phyloP scores from a whole-genome alignment of 2,113 vertebrate genomes.

The Neofelis nebulosa region DNA sequence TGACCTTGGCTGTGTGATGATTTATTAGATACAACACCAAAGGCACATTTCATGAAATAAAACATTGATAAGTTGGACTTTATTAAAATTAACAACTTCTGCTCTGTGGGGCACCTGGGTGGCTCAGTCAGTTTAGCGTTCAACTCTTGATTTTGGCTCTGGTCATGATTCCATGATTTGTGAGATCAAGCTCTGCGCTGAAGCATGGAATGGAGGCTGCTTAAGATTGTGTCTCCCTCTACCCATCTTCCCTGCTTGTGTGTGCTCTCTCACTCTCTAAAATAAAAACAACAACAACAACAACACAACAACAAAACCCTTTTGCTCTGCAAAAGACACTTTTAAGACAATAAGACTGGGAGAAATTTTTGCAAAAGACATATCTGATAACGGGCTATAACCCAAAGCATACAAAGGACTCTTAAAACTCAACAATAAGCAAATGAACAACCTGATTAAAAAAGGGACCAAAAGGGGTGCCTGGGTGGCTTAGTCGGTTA shows the following conservation, averaged over 20 bases:
- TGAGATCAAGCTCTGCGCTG: no score
- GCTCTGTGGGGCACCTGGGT: not conserved
- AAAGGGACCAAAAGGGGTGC: not conserved
- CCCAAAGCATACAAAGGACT: not conserved
- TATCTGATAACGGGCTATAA: not conserved
- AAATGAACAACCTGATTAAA: not conserved
- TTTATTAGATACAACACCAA: not conserved
- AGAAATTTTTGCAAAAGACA: slow-evolving; percentile 10
- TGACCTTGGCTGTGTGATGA: not conserved
- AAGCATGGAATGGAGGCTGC: no score
- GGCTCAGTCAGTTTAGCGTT: no score
- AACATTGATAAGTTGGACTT: not conserved
- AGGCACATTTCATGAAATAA: not conserved
- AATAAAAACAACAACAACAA: no score
- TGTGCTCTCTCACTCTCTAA: no score
- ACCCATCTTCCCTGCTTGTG: no score
- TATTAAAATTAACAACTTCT: not conserved
- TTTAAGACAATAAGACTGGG: not conserved
- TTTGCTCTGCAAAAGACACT: not conserved
- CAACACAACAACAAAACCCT: no score
- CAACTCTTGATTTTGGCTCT: no score
- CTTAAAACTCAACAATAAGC: not conserved
- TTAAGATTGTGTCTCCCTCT: no score
- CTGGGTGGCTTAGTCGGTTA: no score
- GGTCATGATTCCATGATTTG: no score